Conservation (phyloP, 2,797 vertebrate species). For the Menidia menidia region DNA sequence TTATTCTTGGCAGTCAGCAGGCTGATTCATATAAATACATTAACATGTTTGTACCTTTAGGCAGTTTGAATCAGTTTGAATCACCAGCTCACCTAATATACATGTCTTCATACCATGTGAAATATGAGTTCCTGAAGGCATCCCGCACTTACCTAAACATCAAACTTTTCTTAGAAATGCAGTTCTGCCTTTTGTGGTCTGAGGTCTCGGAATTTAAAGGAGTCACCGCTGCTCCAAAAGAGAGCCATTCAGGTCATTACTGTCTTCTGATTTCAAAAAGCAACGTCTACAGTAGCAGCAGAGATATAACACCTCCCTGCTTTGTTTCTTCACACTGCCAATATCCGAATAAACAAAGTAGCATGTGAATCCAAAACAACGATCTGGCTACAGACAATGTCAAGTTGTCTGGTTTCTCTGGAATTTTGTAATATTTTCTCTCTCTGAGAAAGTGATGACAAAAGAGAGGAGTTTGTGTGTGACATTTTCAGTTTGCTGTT, state of each 20-base stretch:
- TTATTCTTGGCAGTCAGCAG: not conserved
- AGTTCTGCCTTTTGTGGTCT: not conserved
- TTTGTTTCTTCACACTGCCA: too few species aligned
- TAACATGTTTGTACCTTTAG: slow-evolving; percentile 1
- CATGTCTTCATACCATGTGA: not conserved
- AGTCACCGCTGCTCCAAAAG: not conserved
- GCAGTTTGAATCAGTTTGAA: not conserved
- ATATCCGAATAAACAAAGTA: too few species aligned
- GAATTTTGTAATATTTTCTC: too few species aligned
- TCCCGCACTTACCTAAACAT: slow-evolving; percentile 2
- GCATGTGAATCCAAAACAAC: too few species aligned
- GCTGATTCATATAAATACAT: not conserved
- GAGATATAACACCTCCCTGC: not conserved
- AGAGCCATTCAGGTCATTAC: not conserved
- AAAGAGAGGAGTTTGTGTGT: too few species aligned
- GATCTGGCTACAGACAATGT: too few species aligned
- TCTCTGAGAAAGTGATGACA: too few species aligned
- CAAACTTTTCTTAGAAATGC: slow-evolving; percentile 9
- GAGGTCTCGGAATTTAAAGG: not conserved
- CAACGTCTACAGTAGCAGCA: slow-evolving; percentile 4
- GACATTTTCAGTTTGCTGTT: too few species aligned
- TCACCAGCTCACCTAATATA: slow-evolving; percentile 2
- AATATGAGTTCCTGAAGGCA: not conserved
- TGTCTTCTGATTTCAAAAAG: not conserved
- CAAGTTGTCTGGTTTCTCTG: too few species aligned